A percentile compares a stretch with the other conserved stretches of the same genome.
phyloP scores from a whole-genome alignment of 2,888 invertebrate species.

The Chloromyia formosa region DNA sequence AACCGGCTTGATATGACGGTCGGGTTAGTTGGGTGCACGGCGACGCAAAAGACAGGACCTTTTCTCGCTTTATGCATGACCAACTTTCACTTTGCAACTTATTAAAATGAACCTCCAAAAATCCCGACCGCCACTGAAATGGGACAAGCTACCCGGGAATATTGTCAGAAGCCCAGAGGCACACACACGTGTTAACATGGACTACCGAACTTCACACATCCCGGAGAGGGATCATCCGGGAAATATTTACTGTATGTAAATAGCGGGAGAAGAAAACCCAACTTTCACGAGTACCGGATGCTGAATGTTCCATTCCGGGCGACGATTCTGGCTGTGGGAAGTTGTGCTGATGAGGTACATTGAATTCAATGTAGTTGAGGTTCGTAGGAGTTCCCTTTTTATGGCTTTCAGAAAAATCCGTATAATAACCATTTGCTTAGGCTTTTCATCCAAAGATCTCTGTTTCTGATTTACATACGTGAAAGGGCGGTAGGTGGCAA shows the following conservation, averaged over 20 bases:
- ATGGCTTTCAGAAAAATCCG: no score
- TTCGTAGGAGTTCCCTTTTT: no score
- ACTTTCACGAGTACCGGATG: slow-evolving; percentile 30
- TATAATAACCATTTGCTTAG: no score
- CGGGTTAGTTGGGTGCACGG: slow-evolving; percentile 1
- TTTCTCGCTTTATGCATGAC: slow-evolving; percentile 26
- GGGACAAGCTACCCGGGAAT: not conserved
- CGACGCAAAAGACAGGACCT: no score
- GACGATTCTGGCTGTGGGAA: not conserved
- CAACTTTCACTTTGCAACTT: slow-evolving; percentile 38
- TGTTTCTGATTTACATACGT: no score
- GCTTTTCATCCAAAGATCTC: no score
- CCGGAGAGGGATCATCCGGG: slow-evolving; percentile 14
- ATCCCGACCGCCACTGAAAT: not conserved
- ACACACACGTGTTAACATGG: not conserved
- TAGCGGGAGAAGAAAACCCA: slow-evolving; percentile 35
- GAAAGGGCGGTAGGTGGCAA: no score
- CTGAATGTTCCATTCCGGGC: not conserved
- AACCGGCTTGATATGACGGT: not conserved
- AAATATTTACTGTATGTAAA: slow-evolving; percentile 39
- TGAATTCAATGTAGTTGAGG: not conserved
- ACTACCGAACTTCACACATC: slow-evolving; percentile 18
- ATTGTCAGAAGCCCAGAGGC: not conserved
- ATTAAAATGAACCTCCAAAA: slow-evolving; percentile 36
- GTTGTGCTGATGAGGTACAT: not conserved